A percentile compares a stretch with the other conserved stretches of the same genome.
Conservation (phyloP, 2,888 invertebrate genomes). For the Limnephilus lunatus region DNA sequence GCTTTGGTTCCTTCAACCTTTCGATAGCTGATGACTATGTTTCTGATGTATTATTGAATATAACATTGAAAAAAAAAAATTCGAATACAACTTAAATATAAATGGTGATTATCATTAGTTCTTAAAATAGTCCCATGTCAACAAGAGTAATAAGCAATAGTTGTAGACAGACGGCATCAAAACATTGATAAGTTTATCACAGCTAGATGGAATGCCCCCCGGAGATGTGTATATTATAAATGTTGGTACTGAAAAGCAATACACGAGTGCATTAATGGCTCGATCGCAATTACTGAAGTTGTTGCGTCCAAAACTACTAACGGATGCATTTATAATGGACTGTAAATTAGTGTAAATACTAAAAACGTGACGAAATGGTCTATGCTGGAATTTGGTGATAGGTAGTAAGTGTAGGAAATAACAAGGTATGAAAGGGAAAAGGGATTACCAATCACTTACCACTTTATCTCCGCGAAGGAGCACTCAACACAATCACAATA, state of each 20-base stretch:
- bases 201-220: neutral
- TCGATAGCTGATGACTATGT: neutral
- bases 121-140: neutral
- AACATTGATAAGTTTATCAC: neutral
- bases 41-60: too few relatives aligned
- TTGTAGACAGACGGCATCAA: neutral
- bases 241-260: neutral
- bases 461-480: too few relatives aligned
- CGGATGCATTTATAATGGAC: too few relatives aligned
- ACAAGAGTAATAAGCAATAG: neutral
- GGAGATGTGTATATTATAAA: neutral
- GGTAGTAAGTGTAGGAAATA: too few relatives aligned
- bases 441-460: too few relatives aligned
- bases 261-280: neutral
- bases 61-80: neutral
- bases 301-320: too few relatives aligned
- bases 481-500: too few relatives aligned
- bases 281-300: neutral
- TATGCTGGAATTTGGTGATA: too few relatives aligned
- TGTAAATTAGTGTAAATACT: too few relatives aligned
- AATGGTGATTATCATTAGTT: neutral
- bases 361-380: too few relatives aligned
- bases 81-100: neutral
- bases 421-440: too few relatives aligned
- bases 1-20: too few relatives aligned